Conservation (phyloP, 2,888 invertebrate genomes). For the Macropis europaea region DNA sequence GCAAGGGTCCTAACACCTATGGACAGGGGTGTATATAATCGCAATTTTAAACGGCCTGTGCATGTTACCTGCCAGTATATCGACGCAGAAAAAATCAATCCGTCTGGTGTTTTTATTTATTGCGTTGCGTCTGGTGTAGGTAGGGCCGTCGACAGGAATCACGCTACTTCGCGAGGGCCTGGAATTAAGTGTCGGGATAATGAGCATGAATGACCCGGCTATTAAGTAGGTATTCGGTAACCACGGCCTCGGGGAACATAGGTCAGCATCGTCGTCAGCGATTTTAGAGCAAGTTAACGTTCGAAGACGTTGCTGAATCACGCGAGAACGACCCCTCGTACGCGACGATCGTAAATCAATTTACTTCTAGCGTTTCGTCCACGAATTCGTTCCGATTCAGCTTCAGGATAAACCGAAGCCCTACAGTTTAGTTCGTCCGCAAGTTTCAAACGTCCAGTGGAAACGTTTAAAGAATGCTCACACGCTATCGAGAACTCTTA, state of each 20-base stretch:
- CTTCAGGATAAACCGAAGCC: too few relatives aligned
- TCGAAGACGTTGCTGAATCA: slow-evolving; percentile 47
- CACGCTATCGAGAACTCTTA: too few relatives aligned
- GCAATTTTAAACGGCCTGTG: too few relatives aligned
- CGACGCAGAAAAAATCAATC: slow-evolving; percentile 1
- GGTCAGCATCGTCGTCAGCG: slow-evolving; percentile 60
- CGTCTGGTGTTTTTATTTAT: slow-evolving; percentile 23
- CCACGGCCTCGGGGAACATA: slow-evolving; percentile 33
- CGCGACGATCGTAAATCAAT: slow-evolving; percentile 29
- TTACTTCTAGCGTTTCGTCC: slow-evolving; percentile 5
- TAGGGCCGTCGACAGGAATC: slow-evolving; percentile 19
- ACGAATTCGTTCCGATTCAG: background rate
- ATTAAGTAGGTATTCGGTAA: slow-evolving; percentile 49
- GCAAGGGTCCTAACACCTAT: too few relatives aligned
- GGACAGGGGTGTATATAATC: too few relatives aligned
- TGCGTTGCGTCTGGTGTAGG: slow-evolving; percentile 7
- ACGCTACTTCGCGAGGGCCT: slow-evolving; percentile 27
- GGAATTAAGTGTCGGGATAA: slow-evolving; percentile 51
- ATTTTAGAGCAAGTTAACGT: slow-evolving; percentile 52
- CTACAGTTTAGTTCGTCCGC: too few relatives aligned
- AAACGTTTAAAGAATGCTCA: too few relatives aligned
- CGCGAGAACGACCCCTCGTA: background rate
- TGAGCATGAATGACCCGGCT: slow-evolving; percentile 50
- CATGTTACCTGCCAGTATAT: too few relatives aligned
- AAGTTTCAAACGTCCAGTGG: too few relatives aligned